Base-by-base conservation (phyloP, 1,140 invertebrate genomes). In the Drosophila bocki region DNA sequence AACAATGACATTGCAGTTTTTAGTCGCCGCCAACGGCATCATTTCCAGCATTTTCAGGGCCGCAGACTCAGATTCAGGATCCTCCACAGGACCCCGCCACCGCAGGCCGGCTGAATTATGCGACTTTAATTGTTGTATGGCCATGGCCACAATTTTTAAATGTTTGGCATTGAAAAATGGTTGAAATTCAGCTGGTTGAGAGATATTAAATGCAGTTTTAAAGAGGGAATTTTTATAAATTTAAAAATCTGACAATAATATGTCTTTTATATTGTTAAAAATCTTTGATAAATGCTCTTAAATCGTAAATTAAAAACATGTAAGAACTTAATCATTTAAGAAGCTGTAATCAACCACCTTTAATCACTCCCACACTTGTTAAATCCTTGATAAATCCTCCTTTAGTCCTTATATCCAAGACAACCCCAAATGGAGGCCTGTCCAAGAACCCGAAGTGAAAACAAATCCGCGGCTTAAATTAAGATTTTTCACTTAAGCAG, bases 1-100 rank as follows among this genome's bases (percentile, higher is more conserved):
- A 88, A 88, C 85, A 88, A 90, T 88, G 84, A 88, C 84, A 88
- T 88, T 88, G 84, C 84, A 90, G 87, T 88, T 88, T 88, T 88
- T 90, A 88, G 83, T 67, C 76, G 53, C 60, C 75, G 71, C 68
- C 82, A 42, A 60, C 75, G 61, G 59, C 76, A 70, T 59, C 65
- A 56, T 56, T 56, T 56, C 53, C 53, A 86, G 71, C 76, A 87
- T 62, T 84, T 87, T 84, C 78, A 83, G 84, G 84, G 84, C 48
- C 72, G 42, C 60, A 54, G 65, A 56, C 53, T 26, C 45, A 57
- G 58, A 45, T 19, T 48, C 45, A 44, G 63, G 19, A 39, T 13
- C 15, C 57, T 19, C 12, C 33, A 26, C n/a, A 12, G 44, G 37
- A 32, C 19, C 32, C 26, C 75, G 32, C 59, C 61, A 50, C 29